These are phyloP conservation scores for Leistus spinibarbis DNA, from an alignment of 2,888 invertebrate species.

Conservation along the genomic window DNA sequence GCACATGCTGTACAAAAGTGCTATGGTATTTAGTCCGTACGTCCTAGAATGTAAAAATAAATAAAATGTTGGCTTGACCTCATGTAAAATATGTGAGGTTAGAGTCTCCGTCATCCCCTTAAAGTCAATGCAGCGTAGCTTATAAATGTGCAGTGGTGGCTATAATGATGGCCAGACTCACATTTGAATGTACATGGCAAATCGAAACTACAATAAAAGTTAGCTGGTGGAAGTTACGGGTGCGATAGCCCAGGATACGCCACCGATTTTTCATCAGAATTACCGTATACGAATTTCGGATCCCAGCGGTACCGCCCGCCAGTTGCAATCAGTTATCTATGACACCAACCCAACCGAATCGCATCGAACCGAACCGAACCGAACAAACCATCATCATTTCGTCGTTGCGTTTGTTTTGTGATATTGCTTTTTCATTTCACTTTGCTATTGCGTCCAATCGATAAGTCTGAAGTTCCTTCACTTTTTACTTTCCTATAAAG, in stretches of 20 bases:
- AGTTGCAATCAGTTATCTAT: slow-evolving; percentile 30
- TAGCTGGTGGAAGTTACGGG: slow-evolving; percentile 32
- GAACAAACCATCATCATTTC: slow-evolving; percentile 29
- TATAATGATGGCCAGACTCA: background rate
- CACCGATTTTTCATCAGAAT: slow-evolving; percentile 8
- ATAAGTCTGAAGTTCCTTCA: too few species aligned
- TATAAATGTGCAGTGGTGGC: too few species aligned
- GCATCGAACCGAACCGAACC: background rate
- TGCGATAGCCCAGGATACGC: slow-evolving; percentile 18
- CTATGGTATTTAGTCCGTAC: too few species aligned
- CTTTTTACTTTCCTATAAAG: too few species aligned
- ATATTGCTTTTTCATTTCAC: slow-evolving; percentile 31
- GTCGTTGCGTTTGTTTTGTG: slow-evolving; percentile 30
- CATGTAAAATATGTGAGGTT: too few species aligned
- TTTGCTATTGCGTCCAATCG: background rate
- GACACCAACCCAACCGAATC: background rate
- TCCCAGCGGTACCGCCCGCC: background rate
- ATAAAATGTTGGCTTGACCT: too few species aligned
- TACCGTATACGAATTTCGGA: slow-evolving; percentile 5
- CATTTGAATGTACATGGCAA: slow-evolving; percentile 38
- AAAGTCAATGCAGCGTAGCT: too few species aligned
- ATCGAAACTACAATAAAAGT: slow-evolving; percentile 36
- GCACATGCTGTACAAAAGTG: too few species aligned
- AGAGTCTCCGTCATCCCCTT: too few species aligned
- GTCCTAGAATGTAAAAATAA: too few species aligned